Evolutionary conservation across 2,888 invertebrate species (phyloP), one percentile per base, ranked within the genome.

Genomic region (Andrena marginata): DNA sequence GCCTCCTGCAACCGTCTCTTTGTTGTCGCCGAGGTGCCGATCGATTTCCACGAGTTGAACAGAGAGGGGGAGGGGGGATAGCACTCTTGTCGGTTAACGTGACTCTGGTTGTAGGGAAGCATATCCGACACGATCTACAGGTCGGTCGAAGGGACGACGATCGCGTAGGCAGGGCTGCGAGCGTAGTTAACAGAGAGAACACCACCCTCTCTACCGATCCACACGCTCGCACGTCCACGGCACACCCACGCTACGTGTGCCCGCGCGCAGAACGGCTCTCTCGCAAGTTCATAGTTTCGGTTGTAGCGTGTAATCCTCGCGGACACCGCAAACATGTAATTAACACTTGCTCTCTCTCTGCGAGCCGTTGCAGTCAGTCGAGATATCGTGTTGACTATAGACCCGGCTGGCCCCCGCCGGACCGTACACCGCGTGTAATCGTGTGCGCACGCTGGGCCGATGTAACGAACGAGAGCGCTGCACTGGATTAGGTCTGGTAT

Each of bases 311-410:
- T 93, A 93, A 94, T 94, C 93, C 93, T 92, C 91, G 91, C 91
- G 93, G 93, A 93, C 93, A 92, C 93, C 93, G 92, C 93, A 94
- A 94, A 93, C 94, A 93, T 92, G 94, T 94, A 94, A 94, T 94
- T 93, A 94, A 94, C 94, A 93, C 94, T 92, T 92, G 92, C 92
- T 92, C 92, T 88, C 91, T 87, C 90, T 86, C 76, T 67, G 67
- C 82, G 80, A 67, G 82, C 79, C 77, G 83, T 79, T 80, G 77
- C 82, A 79, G 81, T 84, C 82, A 84, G 79, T 77, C 77, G 81
- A 84, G 85, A 87, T 56, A 56, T 87, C 88, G 68, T 74, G 76
- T 76, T 80, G 88, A 85, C 84, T 86, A 67, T 81, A 82, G 23
- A 56, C 56, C 56, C 20, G 56, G 23, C 56, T 56, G 56, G 56